Conservation (phyloP, 2,797 vertebrate genomes). For the Epinephelus malabaricus region DNA sequence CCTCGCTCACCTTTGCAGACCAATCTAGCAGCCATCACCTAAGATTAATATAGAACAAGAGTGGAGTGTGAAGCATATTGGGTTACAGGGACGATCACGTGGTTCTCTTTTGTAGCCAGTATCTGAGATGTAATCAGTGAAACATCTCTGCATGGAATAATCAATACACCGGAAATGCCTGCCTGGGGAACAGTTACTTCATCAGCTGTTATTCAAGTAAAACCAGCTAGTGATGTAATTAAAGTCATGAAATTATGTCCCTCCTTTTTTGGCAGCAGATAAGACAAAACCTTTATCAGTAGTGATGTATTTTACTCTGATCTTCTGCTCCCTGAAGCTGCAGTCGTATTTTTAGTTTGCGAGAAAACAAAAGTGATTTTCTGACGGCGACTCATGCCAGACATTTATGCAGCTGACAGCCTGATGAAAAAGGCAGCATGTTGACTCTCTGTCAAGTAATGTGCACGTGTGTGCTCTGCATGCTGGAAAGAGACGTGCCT, state of each 20-base stretch:
- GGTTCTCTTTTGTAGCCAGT: neutral
- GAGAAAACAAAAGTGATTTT: neutral
- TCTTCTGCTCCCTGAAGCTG: neutral
- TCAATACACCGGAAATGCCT: neutral
- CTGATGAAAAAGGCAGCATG: neutral
- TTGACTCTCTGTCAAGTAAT: neutral
- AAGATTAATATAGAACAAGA: constrained; percentile 34
- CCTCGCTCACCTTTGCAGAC: constrained; percentile 52
- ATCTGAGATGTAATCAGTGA: constrained; percentile 7
- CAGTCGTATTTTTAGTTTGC: neutral
- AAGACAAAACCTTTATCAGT: neutral
- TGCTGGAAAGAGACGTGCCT: neutral
- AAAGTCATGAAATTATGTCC: neutral
- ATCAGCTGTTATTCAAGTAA: neutral
- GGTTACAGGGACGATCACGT: neutral
- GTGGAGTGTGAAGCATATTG: neutral
- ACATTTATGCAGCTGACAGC: neutral
- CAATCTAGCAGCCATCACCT: constrained; percentile 18
- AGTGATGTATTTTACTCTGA: neutral
- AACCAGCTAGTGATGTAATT: neutral
- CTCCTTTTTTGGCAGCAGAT: neutral
- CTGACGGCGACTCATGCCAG: neutral
- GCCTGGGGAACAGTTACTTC: neutral
- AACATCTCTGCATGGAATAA: neutral
- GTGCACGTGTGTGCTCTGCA: constrained; percentile 5